Conservation (phyloP, 2,888 invertebrate genomes). For the Crocallis elinguaria region DNA sequence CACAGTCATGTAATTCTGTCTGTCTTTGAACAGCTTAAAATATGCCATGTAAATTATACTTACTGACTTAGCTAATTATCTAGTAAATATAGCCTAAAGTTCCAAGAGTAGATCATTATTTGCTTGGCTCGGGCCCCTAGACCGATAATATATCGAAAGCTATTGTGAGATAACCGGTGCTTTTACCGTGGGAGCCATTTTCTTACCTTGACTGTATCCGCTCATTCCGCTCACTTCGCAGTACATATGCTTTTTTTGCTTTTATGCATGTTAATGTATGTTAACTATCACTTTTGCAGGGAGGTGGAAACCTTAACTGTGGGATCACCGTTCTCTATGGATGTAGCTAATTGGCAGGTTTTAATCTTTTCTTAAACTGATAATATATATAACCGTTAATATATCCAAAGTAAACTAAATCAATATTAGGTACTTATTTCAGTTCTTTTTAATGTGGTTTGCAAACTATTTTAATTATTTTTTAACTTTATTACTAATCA, state of each 20-base stretch:
- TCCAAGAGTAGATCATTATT: background rate
- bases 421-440: too few species aligned
- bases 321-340: slow-evolving; percentile 7
- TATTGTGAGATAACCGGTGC: slow-evolving; percentile 30
- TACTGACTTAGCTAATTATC: too few species aligned
- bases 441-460: too few species aligned
- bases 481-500: too few species aligned
- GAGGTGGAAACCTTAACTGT: slow-evolving; percentile 31
- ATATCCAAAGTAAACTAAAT: slow-evolving; percentile 2
- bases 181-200: slow-evolving; percentile 53
- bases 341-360: slow-evolving; percentile 11
- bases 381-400: slow-evolving; percentile 3
- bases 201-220: slow-evolving; percentile 54
- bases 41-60: too few species aligned
- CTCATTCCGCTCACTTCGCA: slow-evolving; percentile 30
- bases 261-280: slow-evolving; percentile 50
- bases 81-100: too few species aligned
- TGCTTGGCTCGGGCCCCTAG: background rate
- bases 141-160: slow-evolving; percentile 18
- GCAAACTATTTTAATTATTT: too few species aligned
- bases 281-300: slow-evolving; percentile 40
- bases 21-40: too few species aligned
- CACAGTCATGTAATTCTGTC: too few species aligned
- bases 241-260: slow-evolving; percentile 38
- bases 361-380: too few species aligned